Evolutionary conservation across 2,888 invertebrate genomes (phyloP), one percentile per base, ranked within the genome.

Genomic region (Byasa hedistus): DNA sequence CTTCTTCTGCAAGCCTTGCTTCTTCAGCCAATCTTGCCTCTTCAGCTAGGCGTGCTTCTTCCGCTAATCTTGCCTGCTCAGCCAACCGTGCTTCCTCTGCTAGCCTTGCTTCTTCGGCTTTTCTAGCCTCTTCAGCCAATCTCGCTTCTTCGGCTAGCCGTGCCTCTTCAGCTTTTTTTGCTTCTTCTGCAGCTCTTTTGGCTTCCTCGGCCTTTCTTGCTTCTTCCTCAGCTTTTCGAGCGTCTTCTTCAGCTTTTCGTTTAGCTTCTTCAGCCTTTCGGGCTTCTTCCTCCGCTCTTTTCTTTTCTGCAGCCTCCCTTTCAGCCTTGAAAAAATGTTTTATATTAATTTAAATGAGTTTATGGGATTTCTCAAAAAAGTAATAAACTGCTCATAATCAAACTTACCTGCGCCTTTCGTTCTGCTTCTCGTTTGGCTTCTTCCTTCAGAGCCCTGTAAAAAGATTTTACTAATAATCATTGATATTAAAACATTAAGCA

Each of bases 231-330:
- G 91, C 92, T 22, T 81, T 83, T 63, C 74, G 73, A 24, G 81
- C 80, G 62, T 79, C 80, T 69, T 75, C 80, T 61, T 82, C 80
- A 3, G 78, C 80, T 68, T 89, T 89, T 39, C 91, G 91, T 70
- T 90, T 90, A 36, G 85, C 79, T 66, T 92, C 93, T 72, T 93
- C 92, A 65, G 92, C 92, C 71, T 85, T 90, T 57, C 89, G 88
- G 17, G 91, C 90, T 71, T 91, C 92, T 76, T 93, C 94, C 77
- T 93, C 94, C 70, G 90, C 93, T 71, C 89, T 81, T 64, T 90
- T 93, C 74, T 81, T 89, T 71, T 89, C 89, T 61, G 86, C 86
- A 55, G 86, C 83, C 76, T 91, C 90, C 66, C 87, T 86, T 71
- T 89, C 87, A 65, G 84, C 87, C 87, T 66, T 51, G 36, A 48